phyloP scores from a whole-genome alignment of 2,113 vertebrate genomes.

The Microcebus jonahi region DNA sequence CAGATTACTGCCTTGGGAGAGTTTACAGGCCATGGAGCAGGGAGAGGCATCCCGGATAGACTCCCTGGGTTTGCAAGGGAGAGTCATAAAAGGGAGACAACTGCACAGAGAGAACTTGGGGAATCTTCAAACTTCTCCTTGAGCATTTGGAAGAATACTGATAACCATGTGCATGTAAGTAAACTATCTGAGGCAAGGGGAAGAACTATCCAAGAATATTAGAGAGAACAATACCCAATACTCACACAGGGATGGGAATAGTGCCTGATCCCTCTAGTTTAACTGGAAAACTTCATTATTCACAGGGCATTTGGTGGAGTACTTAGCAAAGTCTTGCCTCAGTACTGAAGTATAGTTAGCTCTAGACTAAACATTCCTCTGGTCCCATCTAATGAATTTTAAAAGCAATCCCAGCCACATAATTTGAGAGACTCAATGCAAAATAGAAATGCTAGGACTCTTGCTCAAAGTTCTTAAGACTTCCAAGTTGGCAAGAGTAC shows the following conservation, averaged over 20 bases:
- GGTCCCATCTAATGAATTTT: background rate
- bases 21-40: background rate
- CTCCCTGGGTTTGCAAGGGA: background rate
- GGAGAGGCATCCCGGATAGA: background rate
- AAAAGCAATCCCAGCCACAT: background rate
- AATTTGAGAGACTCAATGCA: background rate
- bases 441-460: background rate
- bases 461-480: background rate
- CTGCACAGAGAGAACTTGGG: background rate
- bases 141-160: background rate
- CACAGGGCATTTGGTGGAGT: background rate
- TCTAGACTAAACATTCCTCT: background rate
- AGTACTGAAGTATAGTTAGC: background rate
- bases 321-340: background rate
- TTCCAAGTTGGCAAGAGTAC: background rate
- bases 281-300: background rate
- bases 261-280: background rate
- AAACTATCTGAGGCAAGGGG: background rate
- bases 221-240: background rate
- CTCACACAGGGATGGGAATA: background rate
- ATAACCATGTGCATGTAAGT: background rate
- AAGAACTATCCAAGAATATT: background rate
- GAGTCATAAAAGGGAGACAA: background rate
- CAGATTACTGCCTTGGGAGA: background rate
- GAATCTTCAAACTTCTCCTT: background rate